These are phyloP conservation scores for Plecturocebus donacophilus DNA, from an alignment of 2,113 vertebrate genomes.

Conservation along the genomic window DNA sequence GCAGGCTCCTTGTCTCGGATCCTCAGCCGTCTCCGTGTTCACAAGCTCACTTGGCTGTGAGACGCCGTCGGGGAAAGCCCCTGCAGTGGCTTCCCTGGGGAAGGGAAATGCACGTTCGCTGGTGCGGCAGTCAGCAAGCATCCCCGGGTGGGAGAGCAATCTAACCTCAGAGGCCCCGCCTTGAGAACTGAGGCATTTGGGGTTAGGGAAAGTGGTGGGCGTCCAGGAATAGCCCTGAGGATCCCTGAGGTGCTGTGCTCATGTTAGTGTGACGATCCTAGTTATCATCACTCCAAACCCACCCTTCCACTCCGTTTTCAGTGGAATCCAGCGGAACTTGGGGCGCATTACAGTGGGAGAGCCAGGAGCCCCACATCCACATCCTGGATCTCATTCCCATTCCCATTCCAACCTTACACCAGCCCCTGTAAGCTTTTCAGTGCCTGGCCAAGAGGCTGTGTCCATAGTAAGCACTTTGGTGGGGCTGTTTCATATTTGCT, in stretches of 20 bases:
- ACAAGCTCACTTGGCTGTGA: conserved; percentile 73
- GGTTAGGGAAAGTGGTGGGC: background rate
- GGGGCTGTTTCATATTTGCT: background rate
- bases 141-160: accelerated
- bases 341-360: background rate
- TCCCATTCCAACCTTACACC: background rate
- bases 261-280: background rate
- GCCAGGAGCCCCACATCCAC: background rate
- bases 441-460: background rate
- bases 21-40: conserved; percentile 58
- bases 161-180: background rate
- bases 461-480: background rate
- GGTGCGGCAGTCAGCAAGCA: too few species aligned
- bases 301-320: background rate
- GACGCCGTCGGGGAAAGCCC: background rate
- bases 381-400: background rate
- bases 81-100: background rate
- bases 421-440: background rate
- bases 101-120: background rate
- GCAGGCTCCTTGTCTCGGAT: conserved; percentile 62
- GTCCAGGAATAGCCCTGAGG: background rate
- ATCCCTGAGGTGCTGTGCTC: too few species aligned
- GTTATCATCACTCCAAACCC: background rate
- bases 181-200: background rate
- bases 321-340: background rate